phyloP scores from a whole-genome alignment of 2,888 invertebrate genomes.

The Sarcophaga rosellei region DNA sequence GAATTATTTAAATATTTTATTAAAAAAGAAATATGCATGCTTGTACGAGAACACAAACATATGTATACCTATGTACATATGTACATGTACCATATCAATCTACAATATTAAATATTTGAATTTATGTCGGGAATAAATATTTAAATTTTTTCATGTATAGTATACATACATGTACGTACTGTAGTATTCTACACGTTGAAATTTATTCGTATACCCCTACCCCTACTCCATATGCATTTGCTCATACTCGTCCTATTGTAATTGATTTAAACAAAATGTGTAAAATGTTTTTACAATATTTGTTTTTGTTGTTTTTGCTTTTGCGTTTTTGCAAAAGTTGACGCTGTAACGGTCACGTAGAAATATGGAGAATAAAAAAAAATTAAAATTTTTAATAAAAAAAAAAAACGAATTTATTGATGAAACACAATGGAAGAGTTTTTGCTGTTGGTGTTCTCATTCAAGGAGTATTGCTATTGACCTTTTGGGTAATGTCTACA shows the following conservation, averaged over 20 bases:
- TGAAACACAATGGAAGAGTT: constrained; percentile 12
- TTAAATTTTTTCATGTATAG: too few relatives aligned
- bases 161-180: neutral
- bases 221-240: neutral
- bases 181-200: too few relatives aligned
- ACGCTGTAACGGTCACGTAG: constrained; percentile 33
- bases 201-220: neutral
- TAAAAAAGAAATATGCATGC: neutral
- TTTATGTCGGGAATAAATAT: too few relatives aligned
- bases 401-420: neutral
- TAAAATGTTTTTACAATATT: constrained; percentile 9
- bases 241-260: neutral
- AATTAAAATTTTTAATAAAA: neutral
- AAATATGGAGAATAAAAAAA: neutral
- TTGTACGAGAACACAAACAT: neutral
- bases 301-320: neutral
- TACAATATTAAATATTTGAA: too few relatives aligned
- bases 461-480: constrained; percentile 3
- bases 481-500: neutral
- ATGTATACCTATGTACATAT: neutral
- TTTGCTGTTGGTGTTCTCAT: neutral
- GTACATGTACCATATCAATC: neutral
- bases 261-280: constrained; percentile 30
- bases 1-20: constrained; percentile 24
- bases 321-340: constrained; percentile 17